Evolutionary conservation across 2,888 invertebrate genomes (phyloP), one percentile per base, ranked within the genome.

Genomic region (Lycia hirtaria): DNA sequence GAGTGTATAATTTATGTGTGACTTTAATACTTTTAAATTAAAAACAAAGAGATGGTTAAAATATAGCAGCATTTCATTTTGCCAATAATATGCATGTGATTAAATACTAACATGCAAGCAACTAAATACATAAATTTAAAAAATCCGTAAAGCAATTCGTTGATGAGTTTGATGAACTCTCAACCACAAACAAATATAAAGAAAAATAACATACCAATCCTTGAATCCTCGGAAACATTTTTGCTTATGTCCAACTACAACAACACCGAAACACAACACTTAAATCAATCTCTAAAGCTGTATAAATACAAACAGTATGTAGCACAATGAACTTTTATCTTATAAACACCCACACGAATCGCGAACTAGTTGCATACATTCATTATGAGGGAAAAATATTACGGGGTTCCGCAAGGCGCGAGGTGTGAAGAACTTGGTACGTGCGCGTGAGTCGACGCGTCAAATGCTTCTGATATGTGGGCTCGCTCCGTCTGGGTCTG

Each of bases 141-240:
- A n/a, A n/a, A n/a, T n/a, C n/a, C n/a, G n/a, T n/a, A n/a, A n/a
- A n/a, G n/a, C n/a, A n/a, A n/a, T n/a, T n/a, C n/a, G n/a, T n/a
- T n/a, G n/a, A n/a, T n/a, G n/a, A n/a, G n/a, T n/a, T n/a, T n/a
- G n/a, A n/a, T n/a, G n/a, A n/a, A n/a, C n/a, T n/a, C n/a, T n/a
- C n/a, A n/a, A n/a, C n/a, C n/a, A n/a, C n/a, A n/a, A 26, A 40
- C n/a, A 28, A 43, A 48, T n/a, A 33, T 33, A 26, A 30, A 14
- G 26, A 6, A 26, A 26, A 35, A 26, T 6, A 43, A 84, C 91
- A 84, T 64, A 92, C 91, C 90, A 92, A 74, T 75, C 90, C 90
- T 67, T 92, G 91, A 67, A 91, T 88, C 84, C 88, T 85, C 35
- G 91, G 91, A 78, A 92, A 90, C 91, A 92, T 92, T 65, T 77